Base-by-base conservation (phyloP, 2,113 vertebrate genomes). In the Alethe castanea region DNA sequence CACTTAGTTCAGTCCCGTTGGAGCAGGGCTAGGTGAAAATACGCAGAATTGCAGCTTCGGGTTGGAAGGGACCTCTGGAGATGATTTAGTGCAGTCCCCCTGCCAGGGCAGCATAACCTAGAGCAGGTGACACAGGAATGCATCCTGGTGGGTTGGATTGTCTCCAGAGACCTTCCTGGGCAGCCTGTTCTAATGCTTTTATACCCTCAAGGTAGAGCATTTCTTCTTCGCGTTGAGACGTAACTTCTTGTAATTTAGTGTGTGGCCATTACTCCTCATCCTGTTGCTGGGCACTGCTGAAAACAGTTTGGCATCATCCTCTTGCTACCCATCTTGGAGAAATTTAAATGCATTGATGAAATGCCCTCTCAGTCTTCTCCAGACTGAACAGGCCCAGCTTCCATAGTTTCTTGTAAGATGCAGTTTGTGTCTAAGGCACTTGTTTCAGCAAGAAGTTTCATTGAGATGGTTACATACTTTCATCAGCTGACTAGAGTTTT, bases 331-430 rank as follows among this genome's bases (percentile, higher is more conserved):
- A 20, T 20, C 24, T 69, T 19, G 36, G 40, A 23, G 40, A 31
- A 42, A 62, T 62, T 42, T 69, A 48, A 62, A 36, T 62, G 25
- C 18, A 3, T 16, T 48, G 6, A 7, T 61, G 35, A 31, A 45
- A 48, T 69, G 38, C 20, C 14, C 12, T 40, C 12, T 76, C 6
- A 3, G 17, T 35, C 6, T 61, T 54, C 17, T 42, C 35, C 9
- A 12, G 12, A 36, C 29, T 47, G 2, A 82, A 22, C 25, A 56
- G 40, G 47, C 18, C 35, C 12, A 48, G 47, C 31, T 76, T 40
- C 12, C 11, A 5, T 11, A 4, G 40, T 23, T 29, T 69, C 9
- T 24, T 1, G 0, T 28, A 31, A 48, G 35, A 35, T 28, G 26
- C 5, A 7, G 16, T 31, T 52, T 44, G 14, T 88, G 33, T 67